Base-by-base conservation (phyloP, 2,888 invertebrate species). In the Masnerella sp. region DNA sequence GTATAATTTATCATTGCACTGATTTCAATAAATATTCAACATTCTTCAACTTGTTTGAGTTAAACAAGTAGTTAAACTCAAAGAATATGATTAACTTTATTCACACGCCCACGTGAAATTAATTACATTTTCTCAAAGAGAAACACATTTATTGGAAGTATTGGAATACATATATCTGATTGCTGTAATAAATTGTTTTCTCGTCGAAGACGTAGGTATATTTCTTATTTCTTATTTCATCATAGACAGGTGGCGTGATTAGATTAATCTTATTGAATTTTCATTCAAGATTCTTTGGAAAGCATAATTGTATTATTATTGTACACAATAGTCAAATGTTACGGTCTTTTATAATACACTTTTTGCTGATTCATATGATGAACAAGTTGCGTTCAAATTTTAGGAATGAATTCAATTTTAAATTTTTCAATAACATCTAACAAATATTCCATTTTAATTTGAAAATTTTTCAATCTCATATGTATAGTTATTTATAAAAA, bases 291-390 rank as follows among this genome's bases (percentile, higher is more conserved):
- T 40, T 65, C 40, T 65, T 54, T 65, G 7, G 36, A 56, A 52
- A 49, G 11, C 45, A 47, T 49, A 65, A 68, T 68, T 68, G 59
- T 59, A 30, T 36, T 25, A 52, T 59, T 59, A 52, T 59, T 34
- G 15, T 8, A 17, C 22, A 68, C 36, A 68, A 68, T 40, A 25
- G 58, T 36, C 25, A 5, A 2, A 38, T 42, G 30, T 61, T 52
- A 61, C 18, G 36, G 36, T 28, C 22, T 68, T 32, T 25, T 28
- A 30, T 59, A 36, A 20, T 49, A 52, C 45, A 52, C n/a, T 47
- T 61, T 69, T 38, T 47, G 69, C 69, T 69, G 69, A 61, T 34
- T 69, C 69, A 69, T 42, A 47, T 14, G 36, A 40, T 40, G 61
- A 61, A 52, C 34, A 68, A 22, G 68, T 32, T 61, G 25, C 5